Evolutionary conservation across 2,113 vertebrate species (phyloP).

Genomic region (Henicopernis longicauda): DNA sequence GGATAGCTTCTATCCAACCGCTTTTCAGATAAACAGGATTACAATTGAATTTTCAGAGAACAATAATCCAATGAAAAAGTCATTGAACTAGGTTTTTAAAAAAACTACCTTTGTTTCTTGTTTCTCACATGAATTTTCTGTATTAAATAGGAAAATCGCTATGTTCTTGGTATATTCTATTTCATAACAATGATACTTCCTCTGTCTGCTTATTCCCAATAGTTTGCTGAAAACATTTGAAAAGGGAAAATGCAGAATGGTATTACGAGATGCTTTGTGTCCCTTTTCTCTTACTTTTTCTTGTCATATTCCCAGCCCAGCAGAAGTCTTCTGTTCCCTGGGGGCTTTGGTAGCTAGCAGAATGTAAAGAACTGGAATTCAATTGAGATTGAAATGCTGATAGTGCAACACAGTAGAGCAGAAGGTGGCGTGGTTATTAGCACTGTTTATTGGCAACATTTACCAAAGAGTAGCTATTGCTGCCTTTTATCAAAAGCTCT

Average conservation of each 20-base stretch:
- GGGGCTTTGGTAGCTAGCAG: neutral
- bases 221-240: neutral
- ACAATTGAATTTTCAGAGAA: neutral
- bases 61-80: neutral
- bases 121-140: neutral
- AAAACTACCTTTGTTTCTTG: neutral
- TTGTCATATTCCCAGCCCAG: neutral
- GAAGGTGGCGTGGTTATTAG: neutral
- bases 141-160: neutral
- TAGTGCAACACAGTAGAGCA: neutral
- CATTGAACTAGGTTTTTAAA: neutral
- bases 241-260: neutral
- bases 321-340: neutral
- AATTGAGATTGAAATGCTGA: neutral
- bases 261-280: neutral
- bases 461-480: neutral
- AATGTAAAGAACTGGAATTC: neutral
- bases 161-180: neutral
- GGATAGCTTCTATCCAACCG: neutral
- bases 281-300: neutral
- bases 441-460: neutral
- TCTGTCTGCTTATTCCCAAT: neutral
- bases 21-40: neutral
- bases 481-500: neutral
- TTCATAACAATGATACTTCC: neutral